Evolutionary conservation across 1,140 invertebrate genomes (phyloP).

Genomic region (Pissodes strobi): DNA sequence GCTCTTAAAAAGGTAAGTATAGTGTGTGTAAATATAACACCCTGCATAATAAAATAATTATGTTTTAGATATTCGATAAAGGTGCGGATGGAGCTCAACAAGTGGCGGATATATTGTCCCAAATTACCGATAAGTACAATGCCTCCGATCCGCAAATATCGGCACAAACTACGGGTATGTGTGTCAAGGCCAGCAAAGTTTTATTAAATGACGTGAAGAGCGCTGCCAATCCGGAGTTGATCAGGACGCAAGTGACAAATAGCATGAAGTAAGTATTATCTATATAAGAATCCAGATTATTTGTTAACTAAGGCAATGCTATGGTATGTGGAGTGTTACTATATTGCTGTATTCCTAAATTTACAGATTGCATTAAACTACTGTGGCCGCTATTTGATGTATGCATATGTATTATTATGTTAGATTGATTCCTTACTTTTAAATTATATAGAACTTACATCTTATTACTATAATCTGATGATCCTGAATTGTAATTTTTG

Average conservation of each 20-base stretch:
- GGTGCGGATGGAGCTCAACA: not conserved
- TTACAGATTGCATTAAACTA: too few relatives aligned
- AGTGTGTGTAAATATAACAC: not conserved
- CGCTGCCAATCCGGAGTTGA: not conserved
- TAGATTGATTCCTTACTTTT: too few relatives aligned
- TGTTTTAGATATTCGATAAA: constrained; percentile 1
- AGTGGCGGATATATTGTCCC: not conserved
- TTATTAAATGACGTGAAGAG: not conserved
- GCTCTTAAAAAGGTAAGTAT: not conserved
- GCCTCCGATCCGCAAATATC: constrained; percentile 7
- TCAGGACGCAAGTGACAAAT: not conserved
- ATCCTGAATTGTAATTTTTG: too few relatives aligned
- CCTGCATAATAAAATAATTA: not conserved
- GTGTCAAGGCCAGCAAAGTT: not conserved
- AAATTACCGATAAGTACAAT: constrained; percentile 6
- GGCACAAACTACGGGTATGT: not conserved
- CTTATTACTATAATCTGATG: too few relatives aligned
- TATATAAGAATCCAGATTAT: not conserved
- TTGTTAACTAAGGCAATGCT: not conserved
- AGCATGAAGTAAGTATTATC: not conserved
- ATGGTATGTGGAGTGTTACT: not conserved
- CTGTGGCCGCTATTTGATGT: too few relatives aligned
- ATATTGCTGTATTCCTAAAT: too few relatives aligned
- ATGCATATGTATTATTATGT: too few relatives aligned
- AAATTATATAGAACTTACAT: too few relatives aligned